A percentile compares a stretch with the other conserved stretches of the same genome.
phyloP scores from a whole-genome alignment of 2,888 invertebrate species.

The Macrostomum cliftonense region DNA sequence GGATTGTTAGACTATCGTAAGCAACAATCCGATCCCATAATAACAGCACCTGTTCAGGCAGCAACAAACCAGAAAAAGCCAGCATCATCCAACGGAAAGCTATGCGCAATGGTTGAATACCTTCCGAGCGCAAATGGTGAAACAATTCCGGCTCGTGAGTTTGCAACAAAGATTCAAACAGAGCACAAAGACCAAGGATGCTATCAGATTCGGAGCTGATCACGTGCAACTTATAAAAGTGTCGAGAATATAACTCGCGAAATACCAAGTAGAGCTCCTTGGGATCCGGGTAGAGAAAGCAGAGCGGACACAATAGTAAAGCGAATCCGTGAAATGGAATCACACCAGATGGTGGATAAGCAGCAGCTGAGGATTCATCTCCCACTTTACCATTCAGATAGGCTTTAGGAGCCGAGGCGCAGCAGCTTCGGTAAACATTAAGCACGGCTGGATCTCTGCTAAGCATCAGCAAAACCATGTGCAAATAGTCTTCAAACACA shows the following conservation, averaged over 20 bases:
- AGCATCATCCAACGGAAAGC: constrained; percentile 91
- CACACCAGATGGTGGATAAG: constrained; percentile 77
- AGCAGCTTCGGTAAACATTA: neutral
- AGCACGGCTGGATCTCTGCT: neutral
- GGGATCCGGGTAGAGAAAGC: constrained; percentile 74
- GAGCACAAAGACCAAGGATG: constrained; percentile 65
- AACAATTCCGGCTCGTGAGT: constrained; percentile 72
- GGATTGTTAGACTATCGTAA: constrained; percentile 45
- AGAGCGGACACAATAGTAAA: constrained; percentile 68
- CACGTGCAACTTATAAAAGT: constrained; percentile 74
- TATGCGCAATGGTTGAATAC: constrained; percentile 76
- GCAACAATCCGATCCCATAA: constrained; percentile 81
- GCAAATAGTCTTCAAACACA: constrained; percentile 82
- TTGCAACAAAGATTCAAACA: constrained; percentile 71
- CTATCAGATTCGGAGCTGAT: constrained; percentile 72
- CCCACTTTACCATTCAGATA: constrained; percentile 53
- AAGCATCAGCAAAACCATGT: constrained; percentile 50
- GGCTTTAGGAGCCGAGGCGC: constrained; percentile 51
- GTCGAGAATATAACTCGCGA: constrained; percentile 68
- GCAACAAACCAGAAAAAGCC: constrained; percentile 78
- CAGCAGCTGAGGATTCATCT: constrained; percentile 49
- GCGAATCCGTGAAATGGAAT: constrained; percentile 86
- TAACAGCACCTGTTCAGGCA: constrained; percentile 70
- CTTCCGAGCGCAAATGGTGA: constrained; percentile 68
- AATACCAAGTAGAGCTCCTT: constrained; percentile 70